phyloP scores from a whole-genome alignment of 2,797 vertebrate species.

The Acipenser transmontanus region DNA sequence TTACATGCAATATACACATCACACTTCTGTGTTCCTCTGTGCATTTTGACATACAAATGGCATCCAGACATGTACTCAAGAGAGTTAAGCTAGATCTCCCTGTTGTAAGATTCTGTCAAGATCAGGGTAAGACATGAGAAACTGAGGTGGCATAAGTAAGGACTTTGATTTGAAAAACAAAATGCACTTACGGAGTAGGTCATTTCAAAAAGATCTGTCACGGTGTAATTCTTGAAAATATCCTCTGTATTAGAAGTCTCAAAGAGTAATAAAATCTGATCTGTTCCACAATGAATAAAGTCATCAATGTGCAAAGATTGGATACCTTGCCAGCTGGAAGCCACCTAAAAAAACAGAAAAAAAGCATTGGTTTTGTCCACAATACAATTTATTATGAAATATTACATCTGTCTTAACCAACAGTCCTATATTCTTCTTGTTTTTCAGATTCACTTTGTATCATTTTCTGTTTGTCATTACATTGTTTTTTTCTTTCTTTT shows the following conservation, averaged over 20 bases:
- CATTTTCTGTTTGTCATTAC: too few species aligned
- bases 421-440: too few species aligned
- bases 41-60: neutral
- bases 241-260: slow-evolving; percentile 39
- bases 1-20: too few species aligned
- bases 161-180: slow-evolving; percentile 27
- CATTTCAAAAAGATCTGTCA: slow-evolving; percentile 75
- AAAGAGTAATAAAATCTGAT: slow-evolving; percentile 81
- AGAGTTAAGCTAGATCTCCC: slow-evolving; percentile 11
- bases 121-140: too few species aligned
- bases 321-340: slow-evolving; percentile 69
- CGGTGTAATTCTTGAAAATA: slow-evolving; percentile 53
- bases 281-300: slow-evolving; percentile 76
- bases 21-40: neutral
- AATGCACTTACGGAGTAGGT: slow-evolving; percentile 66
- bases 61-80: slow-evolving; percentile 1
- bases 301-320: slow-evolving; percentile 74
- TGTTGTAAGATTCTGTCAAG: neutral
- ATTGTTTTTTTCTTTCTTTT: too few species aligned
- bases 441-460: too few species aligned
- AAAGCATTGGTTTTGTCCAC: neutral
- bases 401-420: neutral
- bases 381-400: neutral
- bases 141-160: too few species aligned
- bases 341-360: slow-evolving; percentile 57